Conservation (phyloP, 2,888 invertebrate species). For the Melipona beecheii region DNA sequence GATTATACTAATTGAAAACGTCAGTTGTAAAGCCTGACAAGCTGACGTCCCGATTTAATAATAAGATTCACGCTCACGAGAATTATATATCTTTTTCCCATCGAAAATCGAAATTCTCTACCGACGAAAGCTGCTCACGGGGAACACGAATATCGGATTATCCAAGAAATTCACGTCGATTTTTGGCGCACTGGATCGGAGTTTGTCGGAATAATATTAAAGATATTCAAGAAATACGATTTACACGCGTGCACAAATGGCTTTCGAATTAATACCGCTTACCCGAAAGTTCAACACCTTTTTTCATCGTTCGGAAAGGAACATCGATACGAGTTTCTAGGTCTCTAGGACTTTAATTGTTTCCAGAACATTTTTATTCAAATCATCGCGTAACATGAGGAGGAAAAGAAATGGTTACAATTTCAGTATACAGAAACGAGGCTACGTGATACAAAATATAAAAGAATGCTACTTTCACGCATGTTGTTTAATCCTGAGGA, state of each 20-base stretch:
- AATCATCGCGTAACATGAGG: background rate
- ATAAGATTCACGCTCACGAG: background rate
- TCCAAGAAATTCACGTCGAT: background rate
- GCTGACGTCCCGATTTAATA: background rate
- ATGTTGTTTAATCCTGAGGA: background rate
- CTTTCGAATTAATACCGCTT: background rate
- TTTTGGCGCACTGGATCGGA: background rate
- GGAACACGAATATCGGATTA: conserved; percentile 8
- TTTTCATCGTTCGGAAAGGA: background rate
- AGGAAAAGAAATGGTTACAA: background rate
- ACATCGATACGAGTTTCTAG: background rate
- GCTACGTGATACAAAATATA: conserved; percentile 1
- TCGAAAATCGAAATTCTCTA: background rate
- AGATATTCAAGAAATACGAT: background rate
- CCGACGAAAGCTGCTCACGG: background rate
- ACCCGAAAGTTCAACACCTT: background rate
- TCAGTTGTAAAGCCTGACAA: conserved; percentile 31
- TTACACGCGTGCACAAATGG: background rate
- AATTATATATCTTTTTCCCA: background rate
- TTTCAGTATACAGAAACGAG: background rate
- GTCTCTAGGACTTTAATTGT: background rate
- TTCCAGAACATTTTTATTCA: conserved; percentile 6
- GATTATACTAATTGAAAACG: conserved; percentile 18
- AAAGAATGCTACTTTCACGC: conserved; percentile 19
- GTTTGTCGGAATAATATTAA: background rate